Evolutionary conservation across 2,888 invertebrate species (phyloP).

Genomic region (Leptodirus hochenwartii): DNA sequence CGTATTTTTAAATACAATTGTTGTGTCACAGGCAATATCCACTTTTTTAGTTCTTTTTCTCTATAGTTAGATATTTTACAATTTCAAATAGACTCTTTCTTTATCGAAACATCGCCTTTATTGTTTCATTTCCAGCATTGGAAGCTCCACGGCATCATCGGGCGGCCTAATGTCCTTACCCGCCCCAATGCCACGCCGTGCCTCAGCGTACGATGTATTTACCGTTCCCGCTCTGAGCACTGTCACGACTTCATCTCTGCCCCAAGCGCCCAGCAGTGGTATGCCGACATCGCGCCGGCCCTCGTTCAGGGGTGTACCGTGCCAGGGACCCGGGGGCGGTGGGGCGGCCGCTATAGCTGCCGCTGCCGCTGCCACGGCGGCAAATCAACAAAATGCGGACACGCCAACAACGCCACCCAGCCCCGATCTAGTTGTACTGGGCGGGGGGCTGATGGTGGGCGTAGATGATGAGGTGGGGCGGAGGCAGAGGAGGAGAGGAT

Average conservation of each 20-base stretch:
- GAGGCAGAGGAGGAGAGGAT: conserved; percentile 57
- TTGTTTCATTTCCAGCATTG: too few relatives aligned
- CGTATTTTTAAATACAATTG: too few relatives aligned
- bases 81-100: conserved; percentile 18
- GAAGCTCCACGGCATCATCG: conserved; percentile 15
- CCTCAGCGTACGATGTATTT: conserved; percentile 73
- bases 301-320: conserved; percentile 52
- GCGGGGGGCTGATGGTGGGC: conserved; percentile 14
- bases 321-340: conserved; percentile 71
- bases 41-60: too few relatives aligned
- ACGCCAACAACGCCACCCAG: conserved; percentile 22
- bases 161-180: conserved; percentile 41
- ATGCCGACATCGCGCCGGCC: too few relatives aligned
- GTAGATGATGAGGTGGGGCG: conserved; percentile 43
- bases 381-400: conserved; percentile 35
- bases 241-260: conserved; percentile 25
- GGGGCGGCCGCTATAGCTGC: conserved; percentile 53
- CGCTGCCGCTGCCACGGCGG: conserved; percentile 26
- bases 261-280: conserved; percentile 16
- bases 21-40: too few relatives aligned
- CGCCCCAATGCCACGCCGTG: conserved; percentile 56
- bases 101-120: conserved; percentile 8
- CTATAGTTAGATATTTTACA: too few relatives aligned
- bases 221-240: conserved; percentile 40
- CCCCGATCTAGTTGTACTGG: conserved; percentile 5